Percentiles rank a stretch among this genome's conserved stretches.
These are phyloP conservation scores for Fukomys damarensis DNA, from an alignment of 2,113 vertebrate genomes.

Conservation along the genomic window DNA sequence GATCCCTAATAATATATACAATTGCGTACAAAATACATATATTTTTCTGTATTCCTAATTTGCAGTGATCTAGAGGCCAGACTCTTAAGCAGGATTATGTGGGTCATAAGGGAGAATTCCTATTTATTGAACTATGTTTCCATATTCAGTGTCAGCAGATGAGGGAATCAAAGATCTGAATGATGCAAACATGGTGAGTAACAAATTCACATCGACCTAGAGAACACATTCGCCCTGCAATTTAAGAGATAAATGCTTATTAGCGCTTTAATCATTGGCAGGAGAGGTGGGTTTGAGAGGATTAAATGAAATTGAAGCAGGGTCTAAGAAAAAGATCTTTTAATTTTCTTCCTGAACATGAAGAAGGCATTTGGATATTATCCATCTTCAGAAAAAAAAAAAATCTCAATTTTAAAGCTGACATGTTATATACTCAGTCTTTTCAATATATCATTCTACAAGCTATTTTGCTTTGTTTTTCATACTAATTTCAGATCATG, in stretches of 20 bases:
- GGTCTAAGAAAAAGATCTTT: not conserved
- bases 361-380: slow-evolving; percentile 4
- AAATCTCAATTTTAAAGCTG: not conserved
- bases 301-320: not conserved
- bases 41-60: not conserved
- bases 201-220: not conserved
- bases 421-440: not conserved
- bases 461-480: not conserved
- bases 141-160: not conserved
- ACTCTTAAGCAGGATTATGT: not conserved
- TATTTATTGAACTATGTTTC: not conserved
- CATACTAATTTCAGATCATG: not conserved
- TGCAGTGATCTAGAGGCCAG: not conserved
- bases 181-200: not conserved
- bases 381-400: not conserved
- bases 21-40: not conserved
- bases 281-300: not conserved
- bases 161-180: not conserved
- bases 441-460: not conserved
- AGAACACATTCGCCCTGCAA: not conserved
- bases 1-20: not conserved
- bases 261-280: not conserved
- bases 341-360: not conserved
- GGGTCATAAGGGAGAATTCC: not conserved
- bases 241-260: not conserved